Evolutionary conservation across 2,888 invertebrate species (phyloP).

Genomic region (Capitulum mitella): DNA sequence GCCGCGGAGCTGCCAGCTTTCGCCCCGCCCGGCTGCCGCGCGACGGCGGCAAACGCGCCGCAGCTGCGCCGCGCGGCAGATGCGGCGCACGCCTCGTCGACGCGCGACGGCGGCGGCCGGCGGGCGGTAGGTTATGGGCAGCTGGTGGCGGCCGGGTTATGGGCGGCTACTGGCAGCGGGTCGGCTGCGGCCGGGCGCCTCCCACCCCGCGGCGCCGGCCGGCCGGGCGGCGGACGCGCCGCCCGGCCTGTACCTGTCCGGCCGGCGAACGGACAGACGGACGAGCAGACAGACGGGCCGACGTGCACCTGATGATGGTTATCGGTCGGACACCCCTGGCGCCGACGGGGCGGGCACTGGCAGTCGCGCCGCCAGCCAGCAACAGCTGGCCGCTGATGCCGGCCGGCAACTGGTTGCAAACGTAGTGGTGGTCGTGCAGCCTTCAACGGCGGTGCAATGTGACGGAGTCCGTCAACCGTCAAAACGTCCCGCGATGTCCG

Average conservation of each 20-base stretch:
- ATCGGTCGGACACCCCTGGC: not conserved
- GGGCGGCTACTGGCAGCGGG: not conserved
- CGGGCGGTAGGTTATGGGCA: not conserved
- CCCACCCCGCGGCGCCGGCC: not conserved
- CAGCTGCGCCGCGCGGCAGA: not conserved
- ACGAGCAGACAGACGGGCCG: not conserved
- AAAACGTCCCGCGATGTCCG: too few species aligned
- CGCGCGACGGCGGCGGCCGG: not conserved
- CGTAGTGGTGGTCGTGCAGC: too few species aligned
- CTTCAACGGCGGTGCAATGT: too few species aligned
- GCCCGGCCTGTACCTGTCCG: too few species aligned
- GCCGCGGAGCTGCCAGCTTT: too few species aligned
- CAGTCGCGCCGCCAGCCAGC: not conserved
- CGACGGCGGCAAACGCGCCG: not conserved
- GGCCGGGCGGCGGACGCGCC: too few species aligned
- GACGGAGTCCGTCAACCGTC: too few species aligned
- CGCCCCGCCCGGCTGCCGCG: not conserved
- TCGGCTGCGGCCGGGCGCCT: not conserved
- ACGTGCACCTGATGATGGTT: too few species aligned
- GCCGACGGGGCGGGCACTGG: too few species aligned
- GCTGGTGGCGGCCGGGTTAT: not conserved
- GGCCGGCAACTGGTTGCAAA: too few species aligned
- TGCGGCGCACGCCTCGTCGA: not conserved
- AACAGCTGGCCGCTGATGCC: too few species aligned
- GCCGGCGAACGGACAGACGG: not conserved